These are phyloP conservation scores for Clupea harengus DNA, from an alignment of 2,113 vertebrate genomes.

Conservation along the genomic window DNA sequence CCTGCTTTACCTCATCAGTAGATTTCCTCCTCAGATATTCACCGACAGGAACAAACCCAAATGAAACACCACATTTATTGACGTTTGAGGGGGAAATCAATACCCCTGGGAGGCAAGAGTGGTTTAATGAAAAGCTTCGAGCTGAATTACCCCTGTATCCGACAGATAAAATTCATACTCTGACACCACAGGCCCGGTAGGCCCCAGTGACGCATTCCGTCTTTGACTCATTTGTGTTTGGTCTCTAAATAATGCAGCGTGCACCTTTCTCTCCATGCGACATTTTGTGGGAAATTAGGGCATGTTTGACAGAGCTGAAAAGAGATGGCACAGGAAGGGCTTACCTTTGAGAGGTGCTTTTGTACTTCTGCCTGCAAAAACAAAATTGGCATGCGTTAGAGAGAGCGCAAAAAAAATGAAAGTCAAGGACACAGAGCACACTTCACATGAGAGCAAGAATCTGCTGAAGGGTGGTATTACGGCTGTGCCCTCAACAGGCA, in stretches of 20 bases:
- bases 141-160: background rate
- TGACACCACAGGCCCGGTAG: background rate
- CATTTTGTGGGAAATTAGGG: conserved; percentile 6
- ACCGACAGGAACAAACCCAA: background rate
- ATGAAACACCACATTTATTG: conserved; percentile 11
- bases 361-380: conserved; percentile 77
- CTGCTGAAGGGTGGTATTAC: conserved; percentile 5
- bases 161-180: background rate
- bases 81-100: background rate
- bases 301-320: conserved; percentile 4
- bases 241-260: conserved; percentile 3
- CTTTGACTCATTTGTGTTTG: background rate
- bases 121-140: background rate
- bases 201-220: background rate
- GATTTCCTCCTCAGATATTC: background rate
- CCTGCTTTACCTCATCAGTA: background rate
- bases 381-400: conserved; percentile 38
- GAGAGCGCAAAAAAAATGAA: conserved; percentile 12
- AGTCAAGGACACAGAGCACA: background rate
- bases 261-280: background rate
- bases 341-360: conserved; percentile 75
- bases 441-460: background rate
- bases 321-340: conserved; percentile 31
- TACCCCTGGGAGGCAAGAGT: background rate
- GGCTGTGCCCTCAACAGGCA: background rate